Percentiles rank a stretch among this genome's conserved stretches.
Evolutionary conservation across 2,113 vertebrate species (phyloP).

Genomic region (Jacana jacana): DNA sequence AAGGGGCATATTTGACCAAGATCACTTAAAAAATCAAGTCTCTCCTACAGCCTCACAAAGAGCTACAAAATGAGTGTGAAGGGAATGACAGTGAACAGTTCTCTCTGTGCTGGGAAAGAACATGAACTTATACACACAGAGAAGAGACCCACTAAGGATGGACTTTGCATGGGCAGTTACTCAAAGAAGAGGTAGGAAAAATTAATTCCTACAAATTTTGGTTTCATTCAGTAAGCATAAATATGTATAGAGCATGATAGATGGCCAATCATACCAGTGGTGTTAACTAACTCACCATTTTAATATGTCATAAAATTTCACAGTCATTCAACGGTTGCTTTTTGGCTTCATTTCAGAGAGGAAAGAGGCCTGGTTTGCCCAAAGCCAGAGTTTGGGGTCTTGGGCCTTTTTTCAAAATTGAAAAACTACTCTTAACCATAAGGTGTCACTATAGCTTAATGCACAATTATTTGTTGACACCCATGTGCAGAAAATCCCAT

Average conservation of each 20-base stretch:
- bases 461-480: neutral
- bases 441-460: constrained; percentile 52
- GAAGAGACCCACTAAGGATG: neutral
- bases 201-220: neutral
- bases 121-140: neutral
- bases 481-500: neutral
- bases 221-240: neutral
- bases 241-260: neutral
- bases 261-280: neutral
- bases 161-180: neutral
- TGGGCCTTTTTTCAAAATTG: neutral
- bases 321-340: neutral
- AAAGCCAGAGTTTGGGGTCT: neutral
- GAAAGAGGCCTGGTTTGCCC: neutral
- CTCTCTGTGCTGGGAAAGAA: neutral
- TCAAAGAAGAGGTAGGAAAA: neutral
- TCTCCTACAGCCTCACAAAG: neutral
- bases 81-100: neutral
- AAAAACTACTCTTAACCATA: constrained; percentile 30
- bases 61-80: neutral
- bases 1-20: neutral
- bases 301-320: neutral
- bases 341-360: neutral
- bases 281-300: neutral
- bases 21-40: neutral